A percentile compares a stretch with the other conserved stretches of the same genome.
phyloP scores from a whole-genome alignment of 2,797 vertebrate species.

The Ambastaia sidthimunki region DNA sequence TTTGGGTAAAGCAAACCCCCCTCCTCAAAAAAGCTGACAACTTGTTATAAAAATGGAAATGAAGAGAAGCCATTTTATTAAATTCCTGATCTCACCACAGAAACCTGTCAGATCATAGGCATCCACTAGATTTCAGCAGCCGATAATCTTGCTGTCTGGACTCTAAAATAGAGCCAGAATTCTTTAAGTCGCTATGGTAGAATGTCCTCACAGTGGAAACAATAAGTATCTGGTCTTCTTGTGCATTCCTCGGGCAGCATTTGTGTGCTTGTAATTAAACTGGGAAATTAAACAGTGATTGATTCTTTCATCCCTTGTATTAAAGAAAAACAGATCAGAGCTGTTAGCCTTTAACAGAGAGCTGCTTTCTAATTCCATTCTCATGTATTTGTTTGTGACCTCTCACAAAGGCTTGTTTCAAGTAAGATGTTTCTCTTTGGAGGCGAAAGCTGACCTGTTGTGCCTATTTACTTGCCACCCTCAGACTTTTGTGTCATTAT shows the following conservation, averaged over 20 bases:
- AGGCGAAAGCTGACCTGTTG: constrained; percentile 29
- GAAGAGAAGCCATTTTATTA: constrained; percentile 67
- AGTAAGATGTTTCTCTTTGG: constrained; percentile 57
- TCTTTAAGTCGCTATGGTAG: constrained; percentile 42
- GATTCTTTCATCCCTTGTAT: constrained; percentile 56
- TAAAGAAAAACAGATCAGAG: constrained; percentile 39
- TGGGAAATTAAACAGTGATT: constrained; percentile 63
- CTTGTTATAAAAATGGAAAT: constrained; percentile 75
- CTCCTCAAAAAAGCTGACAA: constrained; percentile 69
- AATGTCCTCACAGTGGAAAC: constrained; percentile 53
- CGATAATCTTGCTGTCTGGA: constrained; percentile 64
- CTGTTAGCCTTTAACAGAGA: constrained; percentile 46
- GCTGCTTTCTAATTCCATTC: constrained; percentile 42
- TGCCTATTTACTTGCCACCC: not conserved
- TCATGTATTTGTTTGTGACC: constrained; percentile 21
- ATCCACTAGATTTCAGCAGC: constrained; percentile 59
- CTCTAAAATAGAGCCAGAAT: constrained; percentile 55
- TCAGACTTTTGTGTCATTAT: not conserved
- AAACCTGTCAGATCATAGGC: constrained; percentile 58
- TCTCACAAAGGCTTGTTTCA: constrained; percentile 16
- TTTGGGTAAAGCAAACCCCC: constrained; percentile 68
- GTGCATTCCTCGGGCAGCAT: constrained; percentile 44
- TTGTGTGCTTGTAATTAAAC: constrained; percentile 67
- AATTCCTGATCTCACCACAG: constrained; percentile 56
- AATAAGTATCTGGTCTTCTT: constrained; percentile 52